Conservation (phyloP, 1,140 invertebrate species). For the Drosophila albomicans region DNA sequence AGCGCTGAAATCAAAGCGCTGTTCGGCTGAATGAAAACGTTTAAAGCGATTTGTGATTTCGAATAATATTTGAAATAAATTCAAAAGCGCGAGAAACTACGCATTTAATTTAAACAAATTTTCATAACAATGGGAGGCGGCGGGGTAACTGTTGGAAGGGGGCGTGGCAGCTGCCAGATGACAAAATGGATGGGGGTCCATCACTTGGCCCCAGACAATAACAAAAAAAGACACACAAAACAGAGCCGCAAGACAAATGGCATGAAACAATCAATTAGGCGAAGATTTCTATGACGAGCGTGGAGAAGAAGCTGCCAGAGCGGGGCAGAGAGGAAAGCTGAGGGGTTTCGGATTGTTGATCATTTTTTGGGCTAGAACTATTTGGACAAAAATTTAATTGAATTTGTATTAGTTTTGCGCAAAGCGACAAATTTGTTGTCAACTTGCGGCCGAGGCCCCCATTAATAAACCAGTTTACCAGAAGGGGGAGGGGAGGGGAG, state of each 20-base stretch:
- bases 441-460: constrained; percentile 48
- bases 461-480: constrained; percentile 70
- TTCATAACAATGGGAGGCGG: constrained; percentile 61
- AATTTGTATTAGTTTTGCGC: constrained; percentile 67
- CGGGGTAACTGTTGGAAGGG: neutral
- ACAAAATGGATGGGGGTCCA: constrained; percentile 38
- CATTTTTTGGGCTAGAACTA: constrained; percentile 64
- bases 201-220: constrained; percentile 51
- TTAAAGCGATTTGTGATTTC: constrained; percentile 59
- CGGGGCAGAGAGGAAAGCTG: too few relatives aligned
- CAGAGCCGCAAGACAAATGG: constrained; percentile 68
- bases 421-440: constrained; percentile 68
- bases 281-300: constrained; percentile 47
- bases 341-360: constrained; percentile 29
- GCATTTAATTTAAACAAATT: constrained; percentile 66
- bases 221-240: constrained; percentile 59
- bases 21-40: constrained; percentile 75
- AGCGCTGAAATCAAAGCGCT: constrained; percentile 70
- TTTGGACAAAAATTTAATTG: constrained; percentile 70
- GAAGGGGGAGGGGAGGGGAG: constrained; percentile 3
- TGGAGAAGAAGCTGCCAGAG: constrained; percentile 46
- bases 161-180: constrained; percentile 43
- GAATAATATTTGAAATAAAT: constrained; percentile 67
- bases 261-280: constrained; percentile 74
- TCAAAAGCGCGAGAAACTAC: constrained; percentile 75